Percentiles rank a stretch among this genome's conserved stretches.
Conservation (phyloP, 23 tunicate genomes). For the Trididemnum nubilum region DNA sequence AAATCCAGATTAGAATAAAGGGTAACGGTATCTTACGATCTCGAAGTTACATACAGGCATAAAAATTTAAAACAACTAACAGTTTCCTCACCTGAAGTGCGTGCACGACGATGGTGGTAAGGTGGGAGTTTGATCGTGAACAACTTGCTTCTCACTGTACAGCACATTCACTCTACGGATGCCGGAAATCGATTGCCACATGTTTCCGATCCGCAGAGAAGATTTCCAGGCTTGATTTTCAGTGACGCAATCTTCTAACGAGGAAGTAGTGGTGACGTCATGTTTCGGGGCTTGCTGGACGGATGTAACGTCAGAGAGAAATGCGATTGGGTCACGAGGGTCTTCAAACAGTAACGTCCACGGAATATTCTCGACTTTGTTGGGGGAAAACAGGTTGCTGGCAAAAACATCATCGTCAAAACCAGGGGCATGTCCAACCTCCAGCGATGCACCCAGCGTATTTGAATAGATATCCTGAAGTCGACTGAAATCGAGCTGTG, state of each 20-base stretch:
- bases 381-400: not conserved
- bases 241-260: conserved; percentile 52
- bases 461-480: not conserved
- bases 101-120: conserved; percentile 71
- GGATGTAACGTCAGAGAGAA: not conserved
- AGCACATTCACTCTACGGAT: conserved; percentile 80
- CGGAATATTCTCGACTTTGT: not conserved
- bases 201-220: conserved; percentile 72
- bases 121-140: not conserved
- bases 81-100: conserved; percentile 76
- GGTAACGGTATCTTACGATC: no score
- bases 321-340: not conserved
- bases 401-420: conserved; percentile 12
- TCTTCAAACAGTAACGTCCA: conserved; percentile 4
- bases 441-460: not conserved
- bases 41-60: no score
- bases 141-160: conserved; percentile 74
- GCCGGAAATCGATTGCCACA: conserved; percentile 83
- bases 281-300: not conserved
- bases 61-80: no score
- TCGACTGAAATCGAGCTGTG: not conserved
- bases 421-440: not conserved
- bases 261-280: conserved; percentile 10
- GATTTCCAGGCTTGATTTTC: conserved; percentile 90
- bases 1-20: no score